Evolutionary conservation across 2,113 vertebrate genomes (phyloP).

Genomic region (Chiloscyllium plagiosum): DNA sequence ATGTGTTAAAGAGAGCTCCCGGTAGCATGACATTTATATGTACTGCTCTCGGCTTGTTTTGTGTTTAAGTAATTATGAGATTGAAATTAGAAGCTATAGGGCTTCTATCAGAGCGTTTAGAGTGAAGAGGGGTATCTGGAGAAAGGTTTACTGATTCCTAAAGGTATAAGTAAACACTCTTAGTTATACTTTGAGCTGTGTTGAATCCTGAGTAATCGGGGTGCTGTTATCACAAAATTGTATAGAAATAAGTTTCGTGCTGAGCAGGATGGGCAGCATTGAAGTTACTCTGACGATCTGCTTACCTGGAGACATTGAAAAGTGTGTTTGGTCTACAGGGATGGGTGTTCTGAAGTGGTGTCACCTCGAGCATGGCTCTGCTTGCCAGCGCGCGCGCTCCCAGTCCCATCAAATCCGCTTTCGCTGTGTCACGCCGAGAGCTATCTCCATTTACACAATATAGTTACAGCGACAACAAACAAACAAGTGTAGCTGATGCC

Average conservation of each 20-base stretch:
- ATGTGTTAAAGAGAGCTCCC: not conserved
- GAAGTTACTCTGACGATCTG: not conserved
- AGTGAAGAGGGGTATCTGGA: not conserved
- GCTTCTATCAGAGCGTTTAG: not conserved
- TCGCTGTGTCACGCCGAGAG: not conserved
- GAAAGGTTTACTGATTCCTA: not conserved
- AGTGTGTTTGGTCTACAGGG: not conserved
- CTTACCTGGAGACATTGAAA: not conserved
- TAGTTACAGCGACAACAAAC: not conserved
- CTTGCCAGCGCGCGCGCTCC: too few relatives aligned
- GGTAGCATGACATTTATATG: constrained; percentile 6
- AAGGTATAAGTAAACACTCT: not conserved
- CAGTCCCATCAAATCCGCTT: not conserved
- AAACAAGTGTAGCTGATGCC: too few relatives aligned
- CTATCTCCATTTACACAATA: constrained; percentile 1
- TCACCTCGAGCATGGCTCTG: not conserved
- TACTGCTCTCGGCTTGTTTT: not conserved
- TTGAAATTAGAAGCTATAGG: not conserved
- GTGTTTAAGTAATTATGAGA: not conserved
- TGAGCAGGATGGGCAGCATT: not conserved
- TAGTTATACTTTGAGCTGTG: not conserved
- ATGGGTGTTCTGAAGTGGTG: not conserved
- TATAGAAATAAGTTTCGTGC: not conserved
- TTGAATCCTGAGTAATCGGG: not conserved
- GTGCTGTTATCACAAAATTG: not conserved